These are phyloP conservation scores for silkworm (Bombyx mori) DNA, from an alignment of 1,140 invertebrate genomes.

Conservation along the genomic window ASM3026992v2 NC_085119.1:5422001-5422500, in stretches of 20 bases:
- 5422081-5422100: conserved; percentile 13
- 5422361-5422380: too few relatives aligned
- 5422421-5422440: too few relatives aligned
- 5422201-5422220: conserved; percentile 66
- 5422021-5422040: conserved; percentile 55
- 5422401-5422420: too few relatives aligned
- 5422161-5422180: conserved; percentile 22
- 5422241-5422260: conserved; percentile 59
- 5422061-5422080: conserved; percentile 49
- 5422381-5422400: too few relatives aligned
- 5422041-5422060: conserved; percentile 55
- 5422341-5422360: too few relatives aligned
- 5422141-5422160: conserved; percentile 14
- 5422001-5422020: too few relatives aligned
- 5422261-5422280: conserved; percentile 47
- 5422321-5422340: too few relatives aligned
- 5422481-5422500: too few relatives aligned
- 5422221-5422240: conserved; percentile 56
- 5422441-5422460: too few relatives aligned
- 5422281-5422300: conserved; percentile 38
- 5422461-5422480: too few relatives aligned
- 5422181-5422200: conserved; percentile 63
- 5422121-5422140: conserved; percentile 15
- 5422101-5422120: background rate
- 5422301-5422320: conserved; percentile 9